phyloP scores from a whole-genome alignment of 1,140 invertebrate genomes.

The Drosophila equinoxialis region DNA sequence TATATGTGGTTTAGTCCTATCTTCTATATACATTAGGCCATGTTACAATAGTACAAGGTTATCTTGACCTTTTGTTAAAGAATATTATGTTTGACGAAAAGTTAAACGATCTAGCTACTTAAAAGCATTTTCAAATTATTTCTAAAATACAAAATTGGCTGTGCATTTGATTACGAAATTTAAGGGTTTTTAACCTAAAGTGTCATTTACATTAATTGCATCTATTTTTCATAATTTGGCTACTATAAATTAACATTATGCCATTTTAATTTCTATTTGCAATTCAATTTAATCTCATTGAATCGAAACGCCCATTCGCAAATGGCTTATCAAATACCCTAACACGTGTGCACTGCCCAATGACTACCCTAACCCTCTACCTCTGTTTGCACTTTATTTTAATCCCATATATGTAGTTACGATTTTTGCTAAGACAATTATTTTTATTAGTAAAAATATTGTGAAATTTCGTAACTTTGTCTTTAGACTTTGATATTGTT shows the following conservation, averaged over 20 bases:
- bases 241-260: not conserved
- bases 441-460: not conserved
- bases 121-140: too few species aligned
- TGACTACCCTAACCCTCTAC: not conserved
- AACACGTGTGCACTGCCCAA: not conserved
- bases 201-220: too few species aligned
- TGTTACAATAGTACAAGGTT: too few species aligned
- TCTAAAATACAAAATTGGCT: too few species aligned
- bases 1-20: too few species aligned
- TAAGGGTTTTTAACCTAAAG: not conserved
- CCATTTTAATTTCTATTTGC: not conserved
- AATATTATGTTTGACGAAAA: too few species aligned
- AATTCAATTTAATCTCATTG: not conserved
- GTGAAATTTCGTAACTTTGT: not conserved
- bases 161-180: not conserved
- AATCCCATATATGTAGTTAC: constrained; percentile 9
- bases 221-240: not conserved
- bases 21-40: too few species aligned
- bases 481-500: not conserved
- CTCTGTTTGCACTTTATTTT: not conserved
- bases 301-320: not conserved
- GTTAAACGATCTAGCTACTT: too few species aligned
- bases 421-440: not conserved
- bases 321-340: constrained; percentile 4
- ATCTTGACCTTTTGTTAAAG: too few species aligned